Evolutionary conservation across 2,888 invertebrate genomes (phyloP).

Genomic region (Meta bourneti): DNA sequence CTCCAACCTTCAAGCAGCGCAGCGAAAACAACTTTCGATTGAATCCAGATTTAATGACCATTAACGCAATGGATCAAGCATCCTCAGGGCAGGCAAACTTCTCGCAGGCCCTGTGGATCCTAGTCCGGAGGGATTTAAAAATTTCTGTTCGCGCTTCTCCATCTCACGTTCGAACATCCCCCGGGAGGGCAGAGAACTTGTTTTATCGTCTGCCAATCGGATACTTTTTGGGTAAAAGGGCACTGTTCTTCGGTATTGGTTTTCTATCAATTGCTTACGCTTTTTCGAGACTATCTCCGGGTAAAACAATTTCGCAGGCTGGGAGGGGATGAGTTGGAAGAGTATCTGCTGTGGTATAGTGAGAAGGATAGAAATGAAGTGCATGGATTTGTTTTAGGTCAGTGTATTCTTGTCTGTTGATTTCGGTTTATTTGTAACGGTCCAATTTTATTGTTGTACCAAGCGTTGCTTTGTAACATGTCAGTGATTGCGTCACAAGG

Average conservation of each 20-base stretch:
- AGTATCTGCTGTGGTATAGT: background rate
- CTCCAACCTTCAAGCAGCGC: background rate
- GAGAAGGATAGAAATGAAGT: background rate
- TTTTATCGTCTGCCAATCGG: constrained; percentile 42
- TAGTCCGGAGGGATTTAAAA: constrained; percentile 52
- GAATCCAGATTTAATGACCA: constrained; percentile 72
- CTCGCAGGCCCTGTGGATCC: background rate
- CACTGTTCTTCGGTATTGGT: constrained; percentile 50
- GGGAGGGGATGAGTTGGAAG: background rate
- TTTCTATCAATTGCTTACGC: constrained; percentile 52
- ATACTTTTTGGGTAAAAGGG: constrained; percentile 46
- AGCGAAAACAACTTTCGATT: constrained; percentile 52
- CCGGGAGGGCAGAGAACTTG: constrained; percentile 6
- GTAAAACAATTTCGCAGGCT: constrained; percentile 2
- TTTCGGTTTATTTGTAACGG: background rate
- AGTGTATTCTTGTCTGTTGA: background rate
- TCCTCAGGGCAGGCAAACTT: constrained; percentile 24
- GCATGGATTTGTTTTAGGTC: background rate
- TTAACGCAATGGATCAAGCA: constrained; percentile 61
- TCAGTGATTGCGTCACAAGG: too few relatives aligned
- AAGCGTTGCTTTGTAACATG: too few relatives aligned
- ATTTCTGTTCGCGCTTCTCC: constrained; percentile 61
- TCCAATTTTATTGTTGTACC: background rate
- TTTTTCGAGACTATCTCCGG: background rate
- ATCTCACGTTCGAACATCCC: constrained; percentile 42